These are phyloP conservation scores for Pinna nobilis DNA, from an alignment of 1,140 invertebrate species.

Conservation along the genomic window DNA sequence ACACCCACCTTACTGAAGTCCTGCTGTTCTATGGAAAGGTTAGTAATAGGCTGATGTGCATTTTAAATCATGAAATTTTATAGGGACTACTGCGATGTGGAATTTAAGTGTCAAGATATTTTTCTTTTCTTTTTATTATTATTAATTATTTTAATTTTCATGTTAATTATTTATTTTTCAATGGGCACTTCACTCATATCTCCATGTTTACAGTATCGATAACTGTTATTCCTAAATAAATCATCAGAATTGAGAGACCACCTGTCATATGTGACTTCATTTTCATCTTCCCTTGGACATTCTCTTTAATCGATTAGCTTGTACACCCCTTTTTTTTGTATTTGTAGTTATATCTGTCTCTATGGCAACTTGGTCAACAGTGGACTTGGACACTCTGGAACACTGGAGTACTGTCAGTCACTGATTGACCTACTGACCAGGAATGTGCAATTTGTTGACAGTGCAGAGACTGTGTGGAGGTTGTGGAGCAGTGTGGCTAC, in stretches of 20 bases:
- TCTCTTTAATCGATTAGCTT: background rate
- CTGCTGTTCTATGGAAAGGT: slow-evolving; percentile 48
- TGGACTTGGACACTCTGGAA: slow-evolving; percentile 50
- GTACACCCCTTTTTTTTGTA: background rate
- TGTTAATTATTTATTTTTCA: background rate
- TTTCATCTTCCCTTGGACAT: too few species aligned
- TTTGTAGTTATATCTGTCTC: slow-evolving; percentile 58
- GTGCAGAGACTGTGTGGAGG: slow-evolving; percentile 57
- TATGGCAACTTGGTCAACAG: slow-evolving; percentile 53
- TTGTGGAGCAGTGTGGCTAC: slow-evolving; percentile 62
- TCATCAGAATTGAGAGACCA: too few species aligned
- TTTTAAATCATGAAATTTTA: too few species aligned
- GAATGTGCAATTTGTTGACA: slow-evolving; percentile 42
- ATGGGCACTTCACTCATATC: too few species aligned
- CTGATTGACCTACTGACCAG: slow-evolving; percentile 56
- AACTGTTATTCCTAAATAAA: too few species aligned
- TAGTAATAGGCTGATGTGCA: too few species aligned
- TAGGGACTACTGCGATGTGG: too few species aligned
- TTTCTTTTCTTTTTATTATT: too few species aligned
- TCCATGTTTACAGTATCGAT: too few species aligned
- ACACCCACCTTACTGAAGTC: slow-evolving; percentile 48
- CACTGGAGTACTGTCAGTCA: slow-evolving; percentile 63
- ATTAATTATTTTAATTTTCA: background rate
- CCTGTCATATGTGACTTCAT: too few species aligned
- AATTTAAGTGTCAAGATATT: too few species aligned